Percentiles rank a stretch among this genome's conserved stretches.
These are phyloP conservation scores for Tachina lurida DNA, from an alignment of 2,888 invertebrate genomes.

Conservation along the genomic window DNA sequence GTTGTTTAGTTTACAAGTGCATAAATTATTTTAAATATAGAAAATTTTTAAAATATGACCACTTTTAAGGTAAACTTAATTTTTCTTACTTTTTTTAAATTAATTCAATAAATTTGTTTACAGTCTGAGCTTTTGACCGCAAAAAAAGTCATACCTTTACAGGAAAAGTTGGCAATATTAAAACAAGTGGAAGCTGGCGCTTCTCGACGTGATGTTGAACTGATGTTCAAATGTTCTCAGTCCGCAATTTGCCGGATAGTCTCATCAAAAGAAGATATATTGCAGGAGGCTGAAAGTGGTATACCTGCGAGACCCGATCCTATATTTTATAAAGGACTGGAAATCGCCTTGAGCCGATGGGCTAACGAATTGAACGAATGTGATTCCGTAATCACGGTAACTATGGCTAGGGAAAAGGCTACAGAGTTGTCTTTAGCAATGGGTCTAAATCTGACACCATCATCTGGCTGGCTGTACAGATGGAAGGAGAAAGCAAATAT, in stretches of 20 bases:
- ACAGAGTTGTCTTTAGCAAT: slow-evolving; percentile 37
- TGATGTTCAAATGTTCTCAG: slow-evolving; percentile 55
- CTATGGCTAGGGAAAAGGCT: slow-evolving; percentile 47
- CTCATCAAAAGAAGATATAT: slow-evolving; percentile 4
- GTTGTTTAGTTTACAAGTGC: slow-evolving; percentile 55
- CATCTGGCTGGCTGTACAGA: slow-evolving; percentile 51
- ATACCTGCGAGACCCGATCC: slow-evolving; percentile 4
- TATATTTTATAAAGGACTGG: slow-evolving; percentile 46
- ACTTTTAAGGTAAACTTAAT: too few relatives aligned
- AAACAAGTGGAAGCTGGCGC: slow-evolving; percentile 36
- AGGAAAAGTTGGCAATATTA: slow-evolving; percentile 54
- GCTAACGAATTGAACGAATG: slow-evolving; percentile 45
- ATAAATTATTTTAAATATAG: too few relatives aligned
- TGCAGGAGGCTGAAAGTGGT: background rate
- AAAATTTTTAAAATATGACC: too few relatives aligned
- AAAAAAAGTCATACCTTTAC: slow-evolving; percentile 39
- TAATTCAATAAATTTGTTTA: background rate
- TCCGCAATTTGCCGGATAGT: slow-evolving; percentile 49
- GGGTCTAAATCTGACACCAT: slow-evolving; percentile 46
- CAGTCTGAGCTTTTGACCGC: background rate
- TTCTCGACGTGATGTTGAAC: slow-evolving; percentile 33
- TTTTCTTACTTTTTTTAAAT: too few relatives aligned
- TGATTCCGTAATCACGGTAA: slow-evolving; percentile 27
- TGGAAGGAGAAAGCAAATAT: slow-evolving; percentile 66
- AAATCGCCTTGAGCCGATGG: slow-evolving; percentile 52